A percentile compares a stretch with the other conserved stretches of the same genome.
These are phyloP conservation scores for Aleiodes leptofemur DNA, from an alignment of 2,888 invertebrate genomes.

Conservation along the genomic window DNA sequence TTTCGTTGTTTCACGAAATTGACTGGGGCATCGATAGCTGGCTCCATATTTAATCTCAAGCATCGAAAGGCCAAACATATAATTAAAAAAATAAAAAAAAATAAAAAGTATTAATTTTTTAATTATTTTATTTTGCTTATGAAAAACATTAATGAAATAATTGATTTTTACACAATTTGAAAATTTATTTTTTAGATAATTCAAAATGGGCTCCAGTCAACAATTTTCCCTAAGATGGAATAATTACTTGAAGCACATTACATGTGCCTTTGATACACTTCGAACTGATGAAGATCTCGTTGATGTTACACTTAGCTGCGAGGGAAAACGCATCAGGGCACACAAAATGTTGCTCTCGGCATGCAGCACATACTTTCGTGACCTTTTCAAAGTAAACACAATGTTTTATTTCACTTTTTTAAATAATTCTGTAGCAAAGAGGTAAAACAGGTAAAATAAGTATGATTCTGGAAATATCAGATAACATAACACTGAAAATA, in stretches of 20 bases:
- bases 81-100: constrained; percentile 16
- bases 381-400: constrained; percentile 74
- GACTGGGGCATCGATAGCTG: background rate
- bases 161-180: background rate
- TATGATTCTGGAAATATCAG: no score
- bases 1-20: background rate
- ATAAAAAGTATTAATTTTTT: background rate
- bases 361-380: constrained; percentile 87
- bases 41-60: background rate
- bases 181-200: constrained; percentile 50
- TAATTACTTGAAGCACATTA: constrained; percentile 88
- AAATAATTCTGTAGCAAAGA: no score
- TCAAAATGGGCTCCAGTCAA: constrained; percentile 80
- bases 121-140: background rate
- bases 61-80: no score
- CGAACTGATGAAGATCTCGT: constrained; percentile 80
- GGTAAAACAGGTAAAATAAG: no score
- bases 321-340: constrained; percentile 88
- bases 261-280: constrained; percentile 86
- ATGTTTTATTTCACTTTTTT: background rate
- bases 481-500: no score
- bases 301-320: constrained; percentile 91
- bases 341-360: constrained; percentile 91
- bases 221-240: constrained; percentile 93
- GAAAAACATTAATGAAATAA: background rate